Evolutionary conservation across 2,888 invertebrate genomes (phyloP).

Genomic region (Agonopterix subpropinquella): DNA sequence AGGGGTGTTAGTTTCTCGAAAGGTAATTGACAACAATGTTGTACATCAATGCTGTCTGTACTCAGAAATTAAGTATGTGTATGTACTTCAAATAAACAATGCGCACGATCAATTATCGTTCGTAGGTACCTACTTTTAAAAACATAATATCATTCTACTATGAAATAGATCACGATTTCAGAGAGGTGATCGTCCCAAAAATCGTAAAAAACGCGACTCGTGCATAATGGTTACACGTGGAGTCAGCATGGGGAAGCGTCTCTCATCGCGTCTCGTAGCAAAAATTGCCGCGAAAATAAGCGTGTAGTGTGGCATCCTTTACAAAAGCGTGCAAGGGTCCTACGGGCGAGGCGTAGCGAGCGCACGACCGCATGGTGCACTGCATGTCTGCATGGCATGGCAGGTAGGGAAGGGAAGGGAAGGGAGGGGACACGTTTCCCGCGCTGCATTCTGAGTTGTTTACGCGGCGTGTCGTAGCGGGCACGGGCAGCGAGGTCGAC

Average conservation of each 20-base stretch:
- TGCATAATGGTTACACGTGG: conserved; percentile 19
- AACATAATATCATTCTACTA: too few relatives aligned
- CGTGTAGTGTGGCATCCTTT: background rate
- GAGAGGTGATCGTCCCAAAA: conserved; percentile 10
- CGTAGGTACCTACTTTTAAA: too few relatives aligned
- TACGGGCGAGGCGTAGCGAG: conserved; percentile 4
- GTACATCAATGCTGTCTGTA: too few relatives aligned
- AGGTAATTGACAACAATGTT: too few relatives aligned
- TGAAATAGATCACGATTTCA: background rate
- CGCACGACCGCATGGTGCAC: conserved; percentile 15
- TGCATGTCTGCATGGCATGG: too few relatives aligned
- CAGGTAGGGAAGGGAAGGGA: conserved; percentile 27
- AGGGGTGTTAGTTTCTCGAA: too few relatives aligned
- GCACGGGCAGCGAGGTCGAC: conserved; percentile 40
- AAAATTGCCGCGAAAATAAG: conserved; percentile 13
- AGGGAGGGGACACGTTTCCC: conserved; percentile 48
- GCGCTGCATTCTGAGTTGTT: conserved; percentile 57
- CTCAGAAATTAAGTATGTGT: too few relatives aligned
- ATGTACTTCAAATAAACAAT: too few relatives aligned
- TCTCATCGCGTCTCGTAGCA: conserved; percentile 10
- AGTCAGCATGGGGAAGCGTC: conserved; percentile 13
- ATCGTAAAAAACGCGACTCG: conserved; percentile 7
- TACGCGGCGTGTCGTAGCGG: conserved; percentile 47
- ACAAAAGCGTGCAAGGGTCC: conserved; percentile 2
- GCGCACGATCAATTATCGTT: too few relatives aligned